A percentile compares a stretch with the other conserved stretches of the same genome.
phyloP scores from a whole-genome alignment of 2,888 invertebrate species.

The Eulithis testata region DNA sequence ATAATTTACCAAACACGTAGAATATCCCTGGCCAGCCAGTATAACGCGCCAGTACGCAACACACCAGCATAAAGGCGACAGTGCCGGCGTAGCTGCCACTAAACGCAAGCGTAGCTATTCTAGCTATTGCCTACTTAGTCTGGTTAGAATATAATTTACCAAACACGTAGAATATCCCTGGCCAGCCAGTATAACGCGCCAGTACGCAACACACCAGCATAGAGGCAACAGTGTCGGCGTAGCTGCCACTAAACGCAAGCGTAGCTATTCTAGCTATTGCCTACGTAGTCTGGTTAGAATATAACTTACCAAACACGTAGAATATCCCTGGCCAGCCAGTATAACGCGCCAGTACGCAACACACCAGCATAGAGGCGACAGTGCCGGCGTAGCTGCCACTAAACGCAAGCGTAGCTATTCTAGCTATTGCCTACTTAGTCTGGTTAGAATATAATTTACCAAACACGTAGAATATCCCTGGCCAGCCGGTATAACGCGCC shows the following conservation, averaged over 20 bases:
- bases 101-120: constrained; percentile 92
- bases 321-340: constrained; percentile 93
- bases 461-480: constrained; percentile 92
- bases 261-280: constrained; percentile 88
- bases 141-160: constrained; percentile 67
- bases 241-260: constrained; percentile 93
- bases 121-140: constrained; percentile 64
- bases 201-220: constrained; percentile 91
- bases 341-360: constrained; percentile 88
- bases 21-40: constrained; percentile 93
- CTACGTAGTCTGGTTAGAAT: too few relatives aligned
- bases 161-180: constrained; percentile 92
- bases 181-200: constrained; percentile 90
- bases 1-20: constrained; percentile 88
- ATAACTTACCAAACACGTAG: constrained; percentile 88
- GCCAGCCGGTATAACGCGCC: constrained; percentile 90
- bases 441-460: constrained; percentile 67
- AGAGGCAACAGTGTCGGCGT: constrained; percentile 93
- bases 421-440: constrained; percentile 64
- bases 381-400: constrained; percentile 95
- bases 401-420: constrained; percentile 92
- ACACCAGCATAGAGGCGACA: constrained; percentile 91
- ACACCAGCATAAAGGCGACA: constrained; percentile 91
- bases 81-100: constrained; percentile 95
- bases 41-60: constrained; percentile 88